Percentiles rank a stretch among this genome's conserved stretches.
These are phyloP conservation scores for Chrysemys picta DNA, from an alignment of 2,113 vertebrate species.

Conservation along the genomic window DNA sequence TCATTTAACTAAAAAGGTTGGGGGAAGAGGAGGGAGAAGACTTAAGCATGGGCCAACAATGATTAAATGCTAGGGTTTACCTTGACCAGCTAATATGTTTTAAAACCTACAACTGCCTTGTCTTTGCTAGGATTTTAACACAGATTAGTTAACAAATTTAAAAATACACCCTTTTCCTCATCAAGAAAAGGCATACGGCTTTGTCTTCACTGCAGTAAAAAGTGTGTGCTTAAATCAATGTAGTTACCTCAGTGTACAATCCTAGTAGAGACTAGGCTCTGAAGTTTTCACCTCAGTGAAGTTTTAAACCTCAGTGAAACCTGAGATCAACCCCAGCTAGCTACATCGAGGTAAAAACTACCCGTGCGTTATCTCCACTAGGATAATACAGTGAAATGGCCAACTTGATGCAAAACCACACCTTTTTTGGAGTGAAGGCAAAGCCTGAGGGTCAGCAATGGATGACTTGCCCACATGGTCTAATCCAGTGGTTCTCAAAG, in stretches of 20 bases:
- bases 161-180: background rate
- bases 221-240: background rate
- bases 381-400: background rate
- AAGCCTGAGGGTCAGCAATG: background rate
- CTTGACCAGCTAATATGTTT: background rate
- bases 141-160: background rate
- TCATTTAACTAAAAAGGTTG: background rate
- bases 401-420: background rate
- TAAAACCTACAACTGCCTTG: background rate
- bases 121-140: background rate
- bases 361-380: background rate
- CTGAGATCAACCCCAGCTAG: background rate
- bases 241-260: background rate
- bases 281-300: background rate
- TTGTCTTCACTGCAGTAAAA: background rate
- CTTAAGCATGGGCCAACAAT: background rate
- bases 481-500: background rate
- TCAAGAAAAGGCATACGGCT: background rate
- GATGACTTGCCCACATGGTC: background rate
- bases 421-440: background rate
- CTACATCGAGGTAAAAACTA: background rate
- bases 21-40: background rate
- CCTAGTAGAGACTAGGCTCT: background rate
- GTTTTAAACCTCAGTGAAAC: background rate
- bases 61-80: background rate